phyloP scores from a whole-genome alignment of 2,113 vertebrate genomes.

The Erythrocebus patas region DNA sequence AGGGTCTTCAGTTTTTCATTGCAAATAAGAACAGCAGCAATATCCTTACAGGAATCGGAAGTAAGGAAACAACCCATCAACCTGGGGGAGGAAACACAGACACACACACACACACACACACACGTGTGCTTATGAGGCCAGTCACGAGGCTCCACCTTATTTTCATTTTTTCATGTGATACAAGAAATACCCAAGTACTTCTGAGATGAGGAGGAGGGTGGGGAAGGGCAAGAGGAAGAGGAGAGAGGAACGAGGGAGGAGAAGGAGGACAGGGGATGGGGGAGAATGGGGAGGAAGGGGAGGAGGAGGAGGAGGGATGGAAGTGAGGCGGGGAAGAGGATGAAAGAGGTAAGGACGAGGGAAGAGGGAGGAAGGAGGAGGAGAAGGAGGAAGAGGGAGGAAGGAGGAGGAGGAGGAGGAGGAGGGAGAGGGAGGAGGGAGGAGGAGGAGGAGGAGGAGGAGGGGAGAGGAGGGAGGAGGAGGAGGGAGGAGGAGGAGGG shows the following conservation, averaged over 20 bases:
- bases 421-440: rapidly evolving
- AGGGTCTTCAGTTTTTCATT: background rate
- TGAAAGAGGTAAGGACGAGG: too few relatives aligned
- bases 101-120: rapidly evolving
- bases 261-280: too few relatives aligned
- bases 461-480: too few relatives aligned
- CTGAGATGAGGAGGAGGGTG: background rate
- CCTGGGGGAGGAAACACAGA: background rate
- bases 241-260: too few relatives aligned
- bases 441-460: too few relatives aligned
- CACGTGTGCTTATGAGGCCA: background rate
- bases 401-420: too few relatives aligned
- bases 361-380: too few relatives aligned
- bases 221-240: too few relatives aligned
- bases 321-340: too few relatives aligned
- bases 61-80: background rate
- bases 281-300: too few relatives aligned
- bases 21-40: background rate
- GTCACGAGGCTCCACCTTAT: background rate
- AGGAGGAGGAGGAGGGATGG: too few relatives aligned
- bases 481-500: rapidly evolving
- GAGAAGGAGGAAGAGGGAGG: rapidly evolving
- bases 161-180: background rate
- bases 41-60: background rate
- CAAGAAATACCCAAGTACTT: background rate